Conservation (phyloP, 2,888 invertebrate species). For the Pyrocoelia pectoralis region DNA sequence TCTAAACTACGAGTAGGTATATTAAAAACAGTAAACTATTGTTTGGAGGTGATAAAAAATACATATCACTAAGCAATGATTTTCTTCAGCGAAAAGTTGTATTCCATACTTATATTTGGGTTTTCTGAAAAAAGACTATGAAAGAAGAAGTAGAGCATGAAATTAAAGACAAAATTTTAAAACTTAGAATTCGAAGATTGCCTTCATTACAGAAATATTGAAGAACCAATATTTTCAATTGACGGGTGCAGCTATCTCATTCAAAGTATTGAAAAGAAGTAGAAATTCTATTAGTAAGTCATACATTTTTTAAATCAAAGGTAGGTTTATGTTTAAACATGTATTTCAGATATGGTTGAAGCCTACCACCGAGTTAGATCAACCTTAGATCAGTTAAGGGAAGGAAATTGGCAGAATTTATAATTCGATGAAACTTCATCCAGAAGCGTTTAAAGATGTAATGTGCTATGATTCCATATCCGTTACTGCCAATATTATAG, state of each 20-base stretch:
- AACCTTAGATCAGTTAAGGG: conserved; percentile 10
- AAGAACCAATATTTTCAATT: conserved; percentile 4
- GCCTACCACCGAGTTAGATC: conserved; percentile 14
- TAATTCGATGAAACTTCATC: conserved; percentile 13
- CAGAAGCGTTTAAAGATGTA: conserved; percentile 11
- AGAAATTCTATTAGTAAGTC: conserved; percentile 3
- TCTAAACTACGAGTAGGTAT: conserved; percentile 1
- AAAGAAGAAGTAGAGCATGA: background rate
- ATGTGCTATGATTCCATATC: background rate
- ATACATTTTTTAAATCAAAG: conserved; percentile 6
- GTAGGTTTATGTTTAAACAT: conserved; percentile 4
- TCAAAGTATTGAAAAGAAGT: conserved; percentile 1
- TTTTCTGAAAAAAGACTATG: background rate
- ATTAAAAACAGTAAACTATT: conserved; percentile 4
- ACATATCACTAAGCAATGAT: conserved; percentile 9
- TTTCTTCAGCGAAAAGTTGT: conserved; percentile 34
- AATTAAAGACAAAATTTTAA: background rate
- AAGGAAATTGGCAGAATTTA: conserved; percentile 12
- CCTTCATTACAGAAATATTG: conserved; percentile 2
- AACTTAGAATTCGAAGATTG: background rate
- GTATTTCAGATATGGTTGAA: conserved; percentile 14
- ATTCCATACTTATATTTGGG: conserved; percentile 20
- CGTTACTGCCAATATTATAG: background rate
- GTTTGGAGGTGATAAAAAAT: background rate
- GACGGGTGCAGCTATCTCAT: background rate